These are phyloP conservation scores for Andrena trimmerana DNA, from an alignment of 2,888 invertebrate species.

Conservation along the genomic window DNA sequence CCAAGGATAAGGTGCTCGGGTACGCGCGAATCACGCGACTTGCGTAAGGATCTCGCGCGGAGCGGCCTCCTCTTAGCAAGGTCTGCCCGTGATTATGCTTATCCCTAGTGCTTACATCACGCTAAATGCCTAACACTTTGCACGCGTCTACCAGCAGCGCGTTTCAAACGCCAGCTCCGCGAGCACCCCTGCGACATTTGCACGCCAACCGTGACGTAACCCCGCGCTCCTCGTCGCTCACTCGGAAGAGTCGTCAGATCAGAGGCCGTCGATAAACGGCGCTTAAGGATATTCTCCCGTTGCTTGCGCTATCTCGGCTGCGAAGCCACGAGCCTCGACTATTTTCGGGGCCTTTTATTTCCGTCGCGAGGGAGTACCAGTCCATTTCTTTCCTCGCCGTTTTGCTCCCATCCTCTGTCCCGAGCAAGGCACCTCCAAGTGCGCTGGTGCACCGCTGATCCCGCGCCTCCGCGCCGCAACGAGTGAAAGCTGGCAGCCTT, in stretches of 20 bases:
- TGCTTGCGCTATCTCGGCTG: not conserved
- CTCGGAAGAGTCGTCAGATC: not conserved
- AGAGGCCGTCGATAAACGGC: not conserved
- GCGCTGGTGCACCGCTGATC: slow-evolving; percentile 42
- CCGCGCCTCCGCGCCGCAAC: slow-evolving; percentile 59
- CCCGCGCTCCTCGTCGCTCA: not conserved
- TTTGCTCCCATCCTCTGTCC: not conserved
- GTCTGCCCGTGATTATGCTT: slow-evolving; percentile 59
- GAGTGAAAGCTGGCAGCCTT: slow-evolving; percentile 82
- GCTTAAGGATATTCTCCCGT: no score
- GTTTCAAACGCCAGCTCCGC: not conserved
- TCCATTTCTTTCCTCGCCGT: not conserved
- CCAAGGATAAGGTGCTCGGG: not conserved
- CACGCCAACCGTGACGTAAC: not conserved
- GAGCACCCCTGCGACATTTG: not conserved
- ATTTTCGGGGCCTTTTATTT: slow-evolving; percentile 35
- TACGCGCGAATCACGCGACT: slow-evolving; percentile 53
- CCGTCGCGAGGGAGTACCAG: slow-evolving; percentile 9
- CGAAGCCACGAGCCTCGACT: slow-evolving; percentile 1
- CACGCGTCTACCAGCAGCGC: slow-evolving; percentile 5
- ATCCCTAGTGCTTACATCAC: slow-evolving; percentile 62
- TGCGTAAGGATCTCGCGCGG: slow-evolving; percentile 63
- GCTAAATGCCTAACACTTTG: slow-evolving; percentile 47
- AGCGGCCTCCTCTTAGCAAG: slow-evolving; percentile 63
- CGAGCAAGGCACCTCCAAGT: slow-evolving; percentile 6